These are phyloP conservation scores for Rotaria sp. DNA, from an alignment of 2,888 invertebrate genomes.

Conservation along the genomic window DNA sequence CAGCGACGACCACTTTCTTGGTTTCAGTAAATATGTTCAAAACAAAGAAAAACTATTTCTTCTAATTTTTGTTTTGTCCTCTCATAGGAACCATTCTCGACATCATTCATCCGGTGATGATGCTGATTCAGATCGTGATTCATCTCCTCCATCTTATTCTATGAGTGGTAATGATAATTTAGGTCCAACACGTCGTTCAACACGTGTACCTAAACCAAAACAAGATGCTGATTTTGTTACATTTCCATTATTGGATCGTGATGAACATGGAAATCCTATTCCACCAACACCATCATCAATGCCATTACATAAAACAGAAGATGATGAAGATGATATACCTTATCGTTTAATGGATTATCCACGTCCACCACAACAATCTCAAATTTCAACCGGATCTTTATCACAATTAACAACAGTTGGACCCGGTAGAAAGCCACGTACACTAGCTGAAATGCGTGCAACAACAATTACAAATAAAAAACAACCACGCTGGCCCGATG, in stretches of 20 bases:
- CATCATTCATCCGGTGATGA: constrained; percentile 1
- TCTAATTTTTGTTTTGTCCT: neutral
- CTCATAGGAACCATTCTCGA: neutral
- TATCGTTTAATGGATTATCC: constrained; percentile 25
- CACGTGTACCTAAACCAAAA: constrained; percentile 25
- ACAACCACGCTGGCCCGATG: constrained; percentile 17
- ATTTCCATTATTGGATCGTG: constrained; percentile 17
- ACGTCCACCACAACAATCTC: neutral
- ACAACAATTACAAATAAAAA: neutral
- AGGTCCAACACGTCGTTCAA: constrained; percentile 12
- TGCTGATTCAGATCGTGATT: neutral
- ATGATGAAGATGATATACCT: constrained; percentile 14
- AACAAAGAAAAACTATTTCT: neutral
- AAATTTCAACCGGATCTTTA: neutral
- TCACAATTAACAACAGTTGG: neutral
- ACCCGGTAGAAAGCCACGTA: neutral
- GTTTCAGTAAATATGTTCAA: neutral
- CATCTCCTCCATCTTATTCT: neutral
- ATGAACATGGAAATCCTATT: neutral
- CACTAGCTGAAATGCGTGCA: constrained; percentile 1
- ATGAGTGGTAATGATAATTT: neutral
- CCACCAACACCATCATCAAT: neutral
- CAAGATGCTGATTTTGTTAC: constrained; percentile 28
- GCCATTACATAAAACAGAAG: neutral
- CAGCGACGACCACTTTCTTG: constrained; percentile 11